Conservation (phyloP, 64 coral and sea anemone species). For the Montipora sp. region DNA sequence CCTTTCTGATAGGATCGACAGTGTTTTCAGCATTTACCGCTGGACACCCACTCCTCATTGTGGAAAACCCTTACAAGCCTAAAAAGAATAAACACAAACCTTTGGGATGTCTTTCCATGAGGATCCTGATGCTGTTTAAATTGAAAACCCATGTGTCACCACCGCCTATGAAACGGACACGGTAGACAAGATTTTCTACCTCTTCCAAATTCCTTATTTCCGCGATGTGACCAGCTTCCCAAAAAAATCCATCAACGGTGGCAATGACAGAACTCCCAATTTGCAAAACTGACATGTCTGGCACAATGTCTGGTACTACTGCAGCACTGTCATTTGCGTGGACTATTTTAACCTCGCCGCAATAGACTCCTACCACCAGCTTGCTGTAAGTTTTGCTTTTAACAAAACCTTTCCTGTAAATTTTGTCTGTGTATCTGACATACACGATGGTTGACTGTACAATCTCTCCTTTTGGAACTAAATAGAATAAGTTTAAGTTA, state of each 20-base stretch:
- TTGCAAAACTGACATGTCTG: constrained; percentile 38
- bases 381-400: constrained; percentile 53
- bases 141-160: constrained; percentile 34
- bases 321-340: constrained; percentile 64
- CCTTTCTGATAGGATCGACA: too few relatives aligned
- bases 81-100: not conserved
- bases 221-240: constrained; percentile 28
- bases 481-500: not conserved
- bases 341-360: constrained; percentile 12
- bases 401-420: constrained; percentile 71
- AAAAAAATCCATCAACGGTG: not conserved
- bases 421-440: constrained; percentile 70
- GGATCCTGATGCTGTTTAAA: not conserved
- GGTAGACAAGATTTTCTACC: not conserved
- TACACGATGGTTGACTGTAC: constrained; percentile 81
- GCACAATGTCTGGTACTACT: constrained; percentile 64
- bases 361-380: constrained; percentile 55
- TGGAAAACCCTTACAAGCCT: too few relatives aligned
- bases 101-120: constrained; percentile 25
- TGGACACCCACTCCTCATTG: too few relatives aligned
- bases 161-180: constrained; percentile 18
- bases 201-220: not conserved
- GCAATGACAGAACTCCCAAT: constrained; percentile 78
- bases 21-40: too few relatives aligned
- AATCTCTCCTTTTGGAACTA: constrained; percentile 52